Evolutionary conservation across 2,888 invertebrate genomes (phyloP).

Genomic region (Ochropleura leucogaster): DNA sequence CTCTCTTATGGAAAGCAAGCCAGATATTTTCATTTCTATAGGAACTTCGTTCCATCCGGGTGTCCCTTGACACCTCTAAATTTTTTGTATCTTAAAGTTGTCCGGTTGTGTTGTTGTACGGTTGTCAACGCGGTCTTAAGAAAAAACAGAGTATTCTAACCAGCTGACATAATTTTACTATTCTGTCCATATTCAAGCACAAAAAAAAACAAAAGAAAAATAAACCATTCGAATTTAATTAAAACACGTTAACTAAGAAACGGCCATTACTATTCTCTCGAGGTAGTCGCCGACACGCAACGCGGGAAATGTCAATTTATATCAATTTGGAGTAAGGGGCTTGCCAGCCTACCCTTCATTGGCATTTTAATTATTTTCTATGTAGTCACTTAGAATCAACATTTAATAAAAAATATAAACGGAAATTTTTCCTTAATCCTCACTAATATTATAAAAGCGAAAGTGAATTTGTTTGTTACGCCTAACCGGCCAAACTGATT

Average conservation of each 20-base stretch:
- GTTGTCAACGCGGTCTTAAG: no score
- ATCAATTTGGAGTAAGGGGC: conserved; percentile 39
- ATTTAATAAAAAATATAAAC: no score
- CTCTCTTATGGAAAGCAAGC: no score
- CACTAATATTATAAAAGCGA: no score
- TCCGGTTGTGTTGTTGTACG: no score
- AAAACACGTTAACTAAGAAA: conserved; percentile 45
- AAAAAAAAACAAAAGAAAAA: conserved; percentile 1
- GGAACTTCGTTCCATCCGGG: no score
- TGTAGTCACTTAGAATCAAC: not conserved
- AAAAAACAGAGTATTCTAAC: not conserved
- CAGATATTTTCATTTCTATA: no score
- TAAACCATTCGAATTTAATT: conserved; percentile 34
- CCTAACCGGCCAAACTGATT: no score
- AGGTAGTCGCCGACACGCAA: conserved; percentile 34
- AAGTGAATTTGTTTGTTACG: no score
- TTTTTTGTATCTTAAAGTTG: no score
- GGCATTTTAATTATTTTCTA: conserved; percentile 27
- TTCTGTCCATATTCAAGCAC: not conserved
- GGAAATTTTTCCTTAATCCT: no score
- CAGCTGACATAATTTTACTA: not conserved
- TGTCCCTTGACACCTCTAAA: no score
- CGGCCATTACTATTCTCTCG: conserved; percentile 29
- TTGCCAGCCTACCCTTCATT: conserved; percentile 1
- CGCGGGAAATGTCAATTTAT: conserved; percentile 33